phyloP scores from a whole-genome alignment of 2,113 vertebrate species.

The Psilopsiagon aurifrons region DNA sequence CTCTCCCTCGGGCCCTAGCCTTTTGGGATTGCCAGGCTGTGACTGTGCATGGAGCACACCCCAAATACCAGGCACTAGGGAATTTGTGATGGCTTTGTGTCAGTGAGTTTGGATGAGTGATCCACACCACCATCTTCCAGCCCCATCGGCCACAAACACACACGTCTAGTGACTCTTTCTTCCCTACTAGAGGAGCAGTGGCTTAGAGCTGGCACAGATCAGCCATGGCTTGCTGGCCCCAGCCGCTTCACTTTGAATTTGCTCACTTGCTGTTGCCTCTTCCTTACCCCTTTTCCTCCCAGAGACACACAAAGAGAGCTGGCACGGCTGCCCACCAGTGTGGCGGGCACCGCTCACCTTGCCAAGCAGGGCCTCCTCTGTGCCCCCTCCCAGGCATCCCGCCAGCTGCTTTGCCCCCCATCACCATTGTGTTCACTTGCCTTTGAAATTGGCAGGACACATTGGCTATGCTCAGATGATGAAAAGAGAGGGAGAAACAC shows the following conservation, averaged over 20 bases:
- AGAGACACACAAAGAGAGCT: not conserved
- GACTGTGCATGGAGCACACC: not conserved
- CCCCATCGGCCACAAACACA: fast-evolving
- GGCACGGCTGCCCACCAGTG: not conserved
- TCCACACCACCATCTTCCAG: fast-evolving
- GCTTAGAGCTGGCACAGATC: conserved; percentile 33
- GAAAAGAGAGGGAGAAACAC: conserved; percentile 26
- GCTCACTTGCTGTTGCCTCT: not conserved
- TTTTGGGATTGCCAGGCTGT: not conserved
- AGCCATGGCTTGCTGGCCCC: not conserved
- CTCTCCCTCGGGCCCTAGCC: fast-evolving
- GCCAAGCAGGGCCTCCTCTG: not conserved
- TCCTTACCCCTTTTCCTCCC: not conserved
- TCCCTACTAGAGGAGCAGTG: not conserved
- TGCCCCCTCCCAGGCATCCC: not conserved
- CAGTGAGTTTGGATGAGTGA: not conserved
- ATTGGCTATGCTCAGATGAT: not conserved
- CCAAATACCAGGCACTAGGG: not conserved
- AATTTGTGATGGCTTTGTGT: not conserved
- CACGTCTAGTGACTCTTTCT: not conserved
- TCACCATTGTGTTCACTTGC: not conserved
- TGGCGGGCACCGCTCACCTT: not conserved
- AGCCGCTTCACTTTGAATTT: not conserved
- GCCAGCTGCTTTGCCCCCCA: not conserved
- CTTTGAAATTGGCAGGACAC: conserved; percentile 21